Conservation (phyloP, 1,140 invertebrate genomes). For the Polypedilum pembai region DNA sequence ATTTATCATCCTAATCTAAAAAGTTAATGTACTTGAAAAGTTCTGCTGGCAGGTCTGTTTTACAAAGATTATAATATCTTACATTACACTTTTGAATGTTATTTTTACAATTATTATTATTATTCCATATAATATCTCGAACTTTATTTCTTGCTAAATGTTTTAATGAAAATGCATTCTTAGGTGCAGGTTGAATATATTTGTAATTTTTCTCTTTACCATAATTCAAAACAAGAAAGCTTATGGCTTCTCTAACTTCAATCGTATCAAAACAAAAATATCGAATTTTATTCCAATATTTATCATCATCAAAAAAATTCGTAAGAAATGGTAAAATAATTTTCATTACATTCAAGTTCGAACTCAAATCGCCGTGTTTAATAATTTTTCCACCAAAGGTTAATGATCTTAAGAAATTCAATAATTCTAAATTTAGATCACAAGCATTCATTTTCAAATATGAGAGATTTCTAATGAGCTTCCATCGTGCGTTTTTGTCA, state of each 20-base stretch:
- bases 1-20: constrained; percentile 1
- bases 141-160: constrained; percentile 22
- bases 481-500: constrained; percentile 12
- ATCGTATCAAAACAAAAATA: background rate
- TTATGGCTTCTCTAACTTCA: background rate
- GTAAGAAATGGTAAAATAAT: background rate
- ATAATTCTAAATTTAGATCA: constrained; percentile 7
- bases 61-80: background rate
- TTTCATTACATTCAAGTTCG: background rate
- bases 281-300: constrained; percentile 21
- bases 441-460: constrained; percentile 10
- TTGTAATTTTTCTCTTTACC: background rate
- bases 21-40: constrained; percentile 9
- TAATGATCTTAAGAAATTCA: background rate
- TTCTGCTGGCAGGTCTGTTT: background rate
- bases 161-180: constrained; percentile 8
- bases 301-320: background rate
- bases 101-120: background rate
- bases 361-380: background rate
- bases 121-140: background rate
- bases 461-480: background rate
- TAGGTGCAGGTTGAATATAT: background rate
- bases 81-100: background rate
- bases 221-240: background rate
- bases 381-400: background rate